phyloP scores from a whole-genome alignment of 2,888 invertebrate genomes.

The Rhingia campestris region DNA sequence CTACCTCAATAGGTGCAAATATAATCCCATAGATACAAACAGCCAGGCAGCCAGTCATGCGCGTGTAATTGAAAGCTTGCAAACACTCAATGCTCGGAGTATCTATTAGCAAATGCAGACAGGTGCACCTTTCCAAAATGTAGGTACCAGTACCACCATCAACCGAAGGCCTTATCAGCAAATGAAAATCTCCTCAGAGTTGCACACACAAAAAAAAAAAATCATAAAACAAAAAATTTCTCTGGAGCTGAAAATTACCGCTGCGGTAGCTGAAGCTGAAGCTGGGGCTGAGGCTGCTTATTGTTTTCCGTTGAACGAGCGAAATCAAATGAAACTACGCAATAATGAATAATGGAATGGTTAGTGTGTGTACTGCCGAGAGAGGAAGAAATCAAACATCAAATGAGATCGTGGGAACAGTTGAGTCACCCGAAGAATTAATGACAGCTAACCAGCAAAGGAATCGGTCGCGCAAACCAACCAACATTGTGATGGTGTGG shows the following conservation, averaged over 20 bases:
- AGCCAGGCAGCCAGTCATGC: background rate
- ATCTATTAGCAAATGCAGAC: constrained; percentile 16
- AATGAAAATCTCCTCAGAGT: constrained; percentile 60
- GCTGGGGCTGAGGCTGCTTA: constrained; percentile 38
- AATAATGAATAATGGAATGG: constrained; percentile 74
- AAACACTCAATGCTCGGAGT: constrained; percentile 4
- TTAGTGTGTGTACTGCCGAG: constrained; percentile 26
- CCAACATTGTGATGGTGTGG: background rate
- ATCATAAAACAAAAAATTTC: constrained; percentile 43
- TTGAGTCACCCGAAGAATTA: constrained; percentile 71
- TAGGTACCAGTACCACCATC: background rate
- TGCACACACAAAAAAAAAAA: constrained; percentile 40
- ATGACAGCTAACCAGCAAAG: constrained; percentile 58
- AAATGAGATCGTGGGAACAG: constrained; percentile 73
- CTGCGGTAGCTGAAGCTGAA: background rate
- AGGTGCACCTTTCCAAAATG: constrained; percentile 36
- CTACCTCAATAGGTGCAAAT: too few relatives aligned
- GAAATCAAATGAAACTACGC: constrained; percentile 74
- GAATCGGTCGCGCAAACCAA: constrained; percentile 32
- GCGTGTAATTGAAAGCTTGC: constrained; percentile 25
- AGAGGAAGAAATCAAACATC: constrained; percentile 69
- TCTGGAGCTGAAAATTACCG: constrained; percentile 48
- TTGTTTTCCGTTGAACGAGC: constrained; percentile 71
- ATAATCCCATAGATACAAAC: background rate
- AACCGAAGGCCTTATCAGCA: constrained; percentile 57